These are phyloP conservation scores for Pandemis corylana DNA, from an alignment of 2,888 invertebrate species.

Conservation along the genomic window DNA sequence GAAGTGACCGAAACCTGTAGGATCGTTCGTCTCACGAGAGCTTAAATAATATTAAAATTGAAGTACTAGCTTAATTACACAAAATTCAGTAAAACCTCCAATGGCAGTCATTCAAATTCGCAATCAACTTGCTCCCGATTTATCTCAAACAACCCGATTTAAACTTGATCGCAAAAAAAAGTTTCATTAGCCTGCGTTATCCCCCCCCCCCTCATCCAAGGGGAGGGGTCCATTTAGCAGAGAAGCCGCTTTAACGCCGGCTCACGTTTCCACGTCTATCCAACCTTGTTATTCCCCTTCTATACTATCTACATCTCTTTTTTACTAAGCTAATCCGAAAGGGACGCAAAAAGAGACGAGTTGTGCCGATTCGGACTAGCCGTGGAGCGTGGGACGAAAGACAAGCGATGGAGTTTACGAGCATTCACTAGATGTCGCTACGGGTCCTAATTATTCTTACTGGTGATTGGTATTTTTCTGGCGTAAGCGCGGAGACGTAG, in stretches of 20 bases:
- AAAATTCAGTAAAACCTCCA: neutral
- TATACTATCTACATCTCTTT: neutral
- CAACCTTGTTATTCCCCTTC: neutral
- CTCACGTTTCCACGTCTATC: conserved; percentile 56
- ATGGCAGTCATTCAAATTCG: conserved; percentile 10
- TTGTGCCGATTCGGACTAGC: neutral
- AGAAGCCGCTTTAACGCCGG: conserved; percentile 72
- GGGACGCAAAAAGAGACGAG: neutral
- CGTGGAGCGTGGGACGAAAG: neutral
- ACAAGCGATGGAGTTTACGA: conserved; percentile 2
- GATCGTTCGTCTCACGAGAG: too few species aligned
- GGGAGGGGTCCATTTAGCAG: conserved; percentile 66
- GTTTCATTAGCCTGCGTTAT: conserved; percentile 63
- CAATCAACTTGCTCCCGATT: conserved; percentile 26
- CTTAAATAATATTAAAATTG: too few species aligned
- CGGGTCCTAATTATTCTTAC: neutral
- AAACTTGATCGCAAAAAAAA: conserved; percentile 64
- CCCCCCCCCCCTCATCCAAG: conserved; percentile 38
- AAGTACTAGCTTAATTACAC: too few species aligned
- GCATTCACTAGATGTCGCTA: neutral
- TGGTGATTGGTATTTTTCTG: neutral
- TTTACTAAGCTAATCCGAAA: neutral
- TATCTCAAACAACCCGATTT: conserved; percentile 50
- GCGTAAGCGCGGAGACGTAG: too few species aligned
- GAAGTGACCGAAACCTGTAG: too few species aligned